Evolutionary conservation across 2,888 invertebrate species (phyloP).

Genomic region (Druceiella hillmani): DNA sequence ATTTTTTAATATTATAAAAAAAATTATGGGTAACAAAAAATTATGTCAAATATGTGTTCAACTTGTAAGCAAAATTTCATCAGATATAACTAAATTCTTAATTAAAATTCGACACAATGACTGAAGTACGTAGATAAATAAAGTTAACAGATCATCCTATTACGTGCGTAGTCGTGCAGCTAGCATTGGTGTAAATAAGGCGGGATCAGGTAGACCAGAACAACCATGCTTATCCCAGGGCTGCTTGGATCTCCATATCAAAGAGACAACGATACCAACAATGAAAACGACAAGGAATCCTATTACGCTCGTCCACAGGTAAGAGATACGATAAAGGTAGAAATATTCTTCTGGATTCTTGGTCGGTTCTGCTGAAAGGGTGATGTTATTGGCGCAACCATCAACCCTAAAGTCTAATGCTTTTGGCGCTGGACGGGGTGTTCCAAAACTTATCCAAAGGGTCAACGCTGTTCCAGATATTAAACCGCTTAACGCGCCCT

Average conservation of each 20-base stretch:
- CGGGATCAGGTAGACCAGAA: constrained; percentile 37
- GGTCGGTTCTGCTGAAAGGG: not conserved
- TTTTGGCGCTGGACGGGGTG: constrained; percentile 53
- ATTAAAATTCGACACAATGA: no score
- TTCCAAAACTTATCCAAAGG: constrained; percentile 71
- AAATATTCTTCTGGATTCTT: constrained; percentile 30
- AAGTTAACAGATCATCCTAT: no score
- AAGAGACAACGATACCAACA: constrained; percentile 34
- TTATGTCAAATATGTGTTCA: no score
- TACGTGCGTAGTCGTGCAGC: constrained; percentile 32
- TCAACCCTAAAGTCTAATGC: constrained; percentile 42
- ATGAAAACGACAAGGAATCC: constrained; percentile 41
- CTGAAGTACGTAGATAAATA: no score
- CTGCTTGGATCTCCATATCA: constrained; percentile 36
- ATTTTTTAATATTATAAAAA: no score
- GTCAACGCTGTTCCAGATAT: constrained; percentile 55
- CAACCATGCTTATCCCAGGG: constrained; percentile 37
- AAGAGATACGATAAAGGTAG: constrained; percentile 55
- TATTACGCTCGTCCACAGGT: constrained; percentile 59
- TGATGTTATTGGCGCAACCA: constrained; percentile 36
- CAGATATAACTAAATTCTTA: no score
- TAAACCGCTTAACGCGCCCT: no score
- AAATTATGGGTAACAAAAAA: no score
- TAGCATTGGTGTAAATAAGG: constrained; percentile 40
- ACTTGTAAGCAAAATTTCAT: no score